phyloP scores from a whole-genome alignment of 2,797 vertebrate genomes.

The Saguinus oedipus region DNA sequence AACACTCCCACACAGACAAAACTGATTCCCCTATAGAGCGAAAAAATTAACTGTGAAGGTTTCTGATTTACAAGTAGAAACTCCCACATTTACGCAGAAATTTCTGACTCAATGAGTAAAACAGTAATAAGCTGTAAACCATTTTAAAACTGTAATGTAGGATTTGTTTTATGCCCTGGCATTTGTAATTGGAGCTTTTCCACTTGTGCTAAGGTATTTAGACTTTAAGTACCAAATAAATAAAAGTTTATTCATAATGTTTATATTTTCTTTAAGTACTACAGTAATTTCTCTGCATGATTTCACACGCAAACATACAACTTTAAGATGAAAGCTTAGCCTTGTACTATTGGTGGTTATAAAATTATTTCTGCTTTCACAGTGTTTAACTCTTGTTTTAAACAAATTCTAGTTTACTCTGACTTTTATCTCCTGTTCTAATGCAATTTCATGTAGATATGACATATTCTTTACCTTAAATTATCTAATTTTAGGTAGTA shows the following conservation, averaged over 20 bases:
- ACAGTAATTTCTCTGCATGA: constrained; percentile 22
- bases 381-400: not conserved
- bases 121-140: not conserved
- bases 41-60: not conserved
- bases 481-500: not conserved
- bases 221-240: constrained; percentile 53
- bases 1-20: not conserved
- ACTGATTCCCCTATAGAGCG: not conserved
- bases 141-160: not conserved
- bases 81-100: not conserved
- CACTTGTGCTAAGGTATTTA: not conserved
- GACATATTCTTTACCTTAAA: not conserved
- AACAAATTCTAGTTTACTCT: constrained; percentile 24
- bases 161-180: not conserved
- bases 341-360: not conserved
- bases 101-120: constrained; percentile 54
- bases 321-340: constrained; percentile 30
- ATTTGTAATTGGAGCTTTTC: constrained; percentile 16
- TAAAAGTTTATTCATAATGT: constrained; percentile 39
- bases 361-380: not conserved
- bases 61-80: constrained; percentile 16
- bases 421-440: not conserved
- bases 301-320: not conserved
- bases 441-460: not conserved
- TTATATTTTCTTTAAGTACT: constrained; percentile 49